Evolutionary conservation across 2,888 invertebrate genomes (phyloP), one percentile per base, ranked within the genome.

Genomic region (Drosophila mulleri): DNA sequence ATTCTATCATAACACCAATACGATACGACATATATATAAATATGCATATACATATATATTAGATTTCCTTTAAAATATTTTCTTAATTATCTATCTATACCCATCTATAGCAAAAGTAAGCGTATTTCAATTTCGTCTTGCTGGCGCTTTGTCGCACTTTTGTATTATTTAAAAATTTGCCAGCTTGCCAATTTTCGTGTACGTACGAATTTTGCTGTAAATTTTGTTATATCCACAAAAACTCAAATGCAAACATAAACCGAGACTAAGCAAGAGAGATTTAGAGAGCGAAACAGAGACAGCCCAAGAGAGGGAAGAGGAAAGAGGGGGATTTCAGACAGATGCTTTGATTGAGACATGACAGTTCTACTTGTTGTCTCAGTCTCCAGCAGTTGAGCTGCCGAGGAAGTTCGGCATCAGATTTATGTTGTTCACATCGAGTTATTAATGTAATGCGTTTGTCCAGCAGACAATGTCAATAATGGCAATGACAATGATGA

Each of bases 391-490:
- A 26, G 14, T 12, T 23, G 48, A 32, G 29, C 20, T 60, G 45
- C 23, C 18, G 50, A 54, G 73, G 54, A 58, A 72, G 53, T 64
- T 64, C 56, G 53, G 44, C 63, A 35, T 56, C 47, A 76, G 80
- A 78, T 80, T 78, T 78, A 72, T 67, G 72, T 61, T 74, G 75
- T 57, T 72, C 74, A 58, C 53, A 69, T 86, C 66, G 58, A 78
- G 87, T 88, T 84, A 88, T 84, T 88, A 86, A 88, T 88, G 84
- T 88, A 88, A 84, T 84, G 88, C 86, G 78, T 50, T 50, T 50
- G 32, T 9, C 32, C 48, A 50, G 18, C 18, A 50, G 32, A 50
- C 48, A 72, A 79, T 65, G 69, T 59, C 66, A 59, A 75, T 67
- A 42, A 67, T 48, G 53, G 60, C 41, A 52, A 26, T 45, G 58